These are phyloP conservation scores for Sialia sialis DNA, from an alignment of 2,113 vertebrate species.

Conservation along the genomic window DNA sequence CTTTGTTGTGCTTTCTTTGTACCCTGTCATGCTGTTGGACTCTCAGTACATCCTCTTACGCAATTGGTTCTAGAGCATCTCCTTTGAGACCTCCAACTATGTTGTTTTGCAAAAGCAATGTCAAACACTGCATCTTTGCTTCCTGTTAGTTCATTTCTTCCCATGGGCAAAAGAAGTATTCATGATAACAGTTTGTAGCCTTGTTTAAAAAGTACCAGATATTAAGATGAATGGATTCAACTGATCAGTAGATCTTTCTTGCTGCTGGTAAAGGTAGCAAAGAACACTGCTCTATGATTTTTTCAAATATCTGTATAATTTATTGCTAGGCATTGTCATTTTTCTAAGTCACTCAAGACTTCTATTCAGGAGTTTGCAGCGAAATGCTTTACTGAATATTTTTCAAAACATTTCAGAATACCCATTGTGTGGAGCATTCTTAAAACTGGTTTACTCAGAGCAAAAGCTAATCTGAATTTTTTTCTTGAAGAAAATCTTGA, in stretches of 20 bases:
- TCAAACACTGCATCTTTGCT: conserved; percentile 4
- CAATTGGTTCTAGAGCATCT: neutral
- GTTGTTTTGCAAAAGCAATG: conserved; percentile 35
- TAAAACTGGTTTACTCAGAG: neutral
- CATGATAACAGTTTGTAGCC: neutral
- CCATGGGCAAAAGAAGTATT: neutral
- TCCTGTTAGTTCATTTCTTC: conserved; percentile 21
- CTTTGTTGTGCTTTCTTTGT: neutral
- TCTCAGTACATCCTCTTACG: neutral
- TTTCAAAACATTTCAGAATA: neutral
- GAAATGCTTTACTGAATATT: neutral
- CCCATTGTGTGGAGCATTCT: neutral
- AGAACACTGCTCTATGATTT: neutral
- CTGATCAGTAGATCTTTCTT: neutral
- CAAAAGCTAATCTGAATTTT: neutral
- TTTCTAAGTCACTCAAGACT: neutral
- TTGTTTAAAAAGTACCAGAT: neutral
- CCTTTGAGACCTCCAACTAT: conserved; percentile 16
- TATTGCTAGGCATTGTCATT: neutral
- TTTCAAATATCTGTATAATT: neutral
- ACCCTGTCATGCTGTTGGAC: neutral
- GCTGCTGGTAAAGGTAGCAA: neutral
- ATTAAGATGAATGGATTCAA: neutral
- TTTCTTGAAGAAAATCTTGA: neutral
- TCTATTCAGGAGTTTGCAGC: neutral